Conservation (phyloP, 2,888 invertebrate genomes). For the Carpatolechia fugitivella region DNA sequence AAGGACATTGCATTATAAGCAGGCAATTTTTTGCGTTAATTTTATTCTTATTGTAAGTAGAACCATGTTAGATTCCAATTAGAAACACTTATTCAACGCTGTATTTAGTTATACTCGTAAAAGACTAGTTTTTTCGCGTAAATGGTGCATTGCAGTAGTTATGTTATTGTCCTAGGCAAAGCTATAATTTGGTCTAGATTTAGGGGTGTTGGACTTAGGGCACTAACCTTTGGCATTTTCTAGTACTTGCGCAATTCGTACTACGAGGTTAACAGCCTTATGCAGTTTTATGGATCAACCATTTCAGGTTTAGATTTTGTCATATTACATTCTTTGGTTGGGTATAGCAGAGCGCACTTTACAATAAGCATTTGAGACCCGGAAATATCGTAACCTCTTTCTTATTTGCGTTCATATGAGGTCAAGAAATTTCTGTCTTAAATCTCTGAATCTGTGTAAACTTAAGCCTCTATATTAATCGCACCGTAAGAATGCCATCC, state of each 20-base stretch:
- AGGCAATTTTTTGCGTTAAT: background rate
- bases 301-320: background rate
- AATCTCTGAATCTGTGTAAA: too few relatives aligned
- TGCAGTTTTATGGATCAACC: too few relatives aligned
- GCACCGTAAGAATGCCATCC: too few relatives aligned
- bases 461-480: too few relatives aligned
- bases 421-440: too few relatives aligned
- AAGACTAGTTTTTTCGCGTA: background rate
- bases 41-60: conserved; percentile 9
- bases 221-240: conserved; percentile 9
- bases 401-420: too few relatives aligned
- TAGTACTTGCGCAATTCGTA: background rate
- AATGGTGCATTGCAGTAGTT: background rate
- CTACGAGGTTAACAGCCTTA: too few relatives aligned
- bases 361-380: too few relatives aligned
- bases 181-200: background rate
- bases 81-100: background rate
- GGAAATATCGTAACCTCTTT: too few relatives aligned
- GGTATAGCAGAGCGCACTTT: too few relatives aligned
- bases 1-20: conserved; percentile 1
- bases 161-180: background rate
- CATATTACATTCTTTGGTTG: too few relatives aligned
- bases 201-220: conserved; percentile 7
- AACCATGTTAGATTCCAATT: conserved; percentile 30
- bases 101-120: background rate